These are phyloP conservation scores for Trogon melanurus DNA, from an alignment of 2,113 vertebrate genomes.

Conservation along the genomic window DNA sequence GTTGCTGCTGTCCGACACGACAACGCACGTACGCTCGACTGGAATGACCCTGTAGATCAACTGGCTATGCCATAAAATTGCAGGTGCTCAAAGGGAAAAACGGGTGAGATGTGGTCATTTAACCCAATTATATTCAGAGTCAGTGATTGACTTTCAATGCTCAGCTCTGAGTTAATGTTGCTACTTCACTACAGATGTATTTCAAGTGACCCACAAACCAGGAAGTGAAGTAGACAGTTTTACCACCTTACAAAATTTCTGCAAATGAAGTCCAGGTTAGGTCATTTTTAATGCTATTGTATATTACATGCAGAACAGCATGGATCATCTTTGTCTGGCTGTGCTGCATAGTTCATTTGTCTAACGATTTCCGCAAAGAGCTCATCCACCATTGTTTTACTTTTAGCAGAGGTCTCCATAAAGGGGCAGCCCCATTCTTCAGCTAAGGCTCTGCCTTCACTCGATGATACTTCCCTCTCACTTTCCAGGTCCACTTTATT, in stretches of 20 bases:
- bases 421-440: constrained; percentile 99
- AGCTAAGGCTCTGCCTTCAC: constrained; percentile 92
- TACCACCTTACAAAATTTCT: constrained; percentile 48
- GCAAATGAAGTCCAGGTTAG: constrained; percentile 41
- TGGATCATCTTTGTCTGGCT: constrained; percentile 97
- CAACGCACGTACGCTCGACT: background rate
- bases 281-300: constrained; percentile 84
- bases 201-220: constrained; percentile 55
- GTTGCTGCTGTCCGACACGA: constrained; percentile 40
- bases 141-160: constrained; percentile 50
- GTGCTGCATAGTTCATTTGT: constrained; percentile 99
- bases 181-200: constrained; percentile 63
- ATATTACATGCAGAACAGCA: constrained; percentile 99
- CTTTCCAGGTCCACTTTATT: constrained; percentile 99
- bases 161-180: constrained; percentile 61
- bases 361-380: constrained; percentile 98
- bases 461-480: constrained; percentile 93
- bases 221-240: constrained; percentile 49
- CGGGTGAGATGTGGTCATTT: constrained; percentile 58
- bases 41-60: constrained; percentile 66
- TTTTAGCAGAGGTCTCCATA: constrained; percentile 99
- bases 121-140: constrained; percentile 68
- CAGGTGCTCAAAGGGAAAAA: constrained; percentile 58
- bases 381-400: constrained; percentile 99
- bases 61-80: constrained; percentile 53